Conservation (phyloP, 2,113 vertebrate genomes). For the Dipodomys spectabilis region DNA sequence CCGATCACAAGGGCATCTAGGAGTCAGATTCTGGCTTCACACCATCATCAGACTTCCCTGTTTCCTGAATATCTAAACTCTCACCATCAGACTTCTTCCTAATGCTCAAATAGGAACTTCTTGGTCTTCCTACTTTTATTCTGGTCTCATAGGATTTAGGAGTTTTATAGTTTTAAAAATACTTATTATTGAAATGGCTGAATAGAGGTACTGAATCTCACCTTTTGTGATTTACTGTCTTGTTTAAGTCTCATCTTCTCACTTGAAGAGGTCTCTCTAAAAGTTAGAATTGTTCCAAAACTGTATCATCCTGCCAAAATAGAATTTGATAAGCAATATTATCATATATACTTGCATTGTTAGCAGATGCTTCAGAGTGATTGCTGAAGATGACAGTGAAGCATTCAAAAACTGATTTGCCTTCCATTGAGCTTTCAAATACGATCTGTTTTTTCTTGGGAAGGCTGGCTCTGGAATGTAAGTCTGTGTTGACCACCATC, state of each 20-base stretch:
- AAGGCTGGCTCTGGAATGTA: conserved; percentile 58
- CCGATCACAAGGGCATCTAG: not conserved
- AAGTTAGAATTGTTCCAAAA: not conserved
- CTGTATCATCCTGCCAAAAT: not conserved
- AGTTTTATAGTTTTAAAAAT: not conserved
- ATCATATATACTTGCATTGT: not conserved
- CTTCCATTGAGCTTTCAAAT: not conserved
- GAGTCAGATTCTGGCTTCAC: conserved; percentile 34
- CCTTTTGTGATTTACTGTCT: conserved; percentile 8
- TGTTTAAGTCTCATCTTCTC: not conserved
- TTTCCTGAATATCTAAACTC: conserved; percentile 25
- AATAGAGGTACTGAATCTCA: not conserved
- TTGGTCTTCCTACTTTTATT: conserved; percentile 24
- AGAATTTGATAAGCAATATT: conserved; percentile 21
- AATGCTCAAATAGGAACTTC: conserved; percentile 57
- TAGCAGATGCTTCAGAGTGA: not conserved
- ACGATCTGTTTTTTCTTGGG: conserved; percentile 27
- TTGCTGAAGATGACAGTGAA: conserved; percentile 37
- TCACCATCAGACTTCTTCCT: conserved; percentile 26
- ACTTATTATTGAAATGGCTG: not conserved
- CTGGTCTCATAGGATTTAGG: not conserved
- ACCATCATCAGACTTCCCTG: not conserved
- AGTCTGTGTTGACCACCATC: conserved; percentile 57
- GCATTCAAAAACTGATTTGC: conserved; percentile 40
- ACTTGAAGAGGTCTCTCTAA: not conserved